Percentiles rank a stretch among this genome's conserved stretches.
These are phyloP conservation scores for Sandelia bainsii DNA, from an alignment of 2,797 vertebrate genomes.

Conservation along the genomic window DNA sequence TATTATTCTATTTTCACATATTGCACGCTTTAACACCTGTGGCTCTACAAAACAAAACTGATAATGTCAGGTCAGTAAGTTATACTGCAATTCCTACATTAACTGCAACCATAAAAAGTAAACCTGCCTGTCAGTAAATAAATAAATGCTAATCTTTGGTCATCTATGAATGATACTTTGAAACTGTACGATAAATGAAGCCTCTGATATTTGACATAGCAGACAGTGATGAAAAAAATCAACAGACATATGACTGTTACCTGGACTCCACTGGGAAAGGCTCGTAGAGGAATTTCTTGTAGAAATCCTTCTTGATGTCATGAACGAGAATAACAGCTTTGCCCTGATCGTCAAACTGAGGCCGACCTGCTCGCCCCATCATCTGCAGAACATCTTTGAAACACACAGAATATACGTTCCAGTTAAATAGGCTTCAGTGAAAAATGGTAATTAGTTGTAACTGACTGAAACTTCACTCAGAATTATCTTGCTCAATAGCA, in stretches of 20 bases:
- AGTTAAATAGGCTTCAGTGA: background rate
- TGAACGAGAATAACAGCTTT: constrained; percentile 99
- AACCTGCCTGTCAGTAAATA: too few species aligned
- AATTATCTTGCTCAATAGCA: background rate
- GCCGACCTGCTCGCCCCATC: constrained; percentile 98
- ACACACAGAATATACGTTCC: background rate
- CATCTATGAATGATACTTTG: too few species aligned
- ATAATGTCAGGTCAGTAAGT: too few species aligned
- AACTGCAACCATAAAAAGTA: too few species aligned
- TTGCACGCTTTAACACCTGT: too few species aligned
- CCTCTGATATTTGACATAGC: background rate
- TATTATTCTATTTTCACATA: too few species aligned
- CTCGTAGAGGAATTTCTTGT: constrained; percentile 99
- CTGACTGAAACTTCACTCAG: background rate
- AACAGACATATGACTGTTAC: constrained; percentile 59
- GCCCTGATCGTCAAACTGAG: constrained; percentile 98
- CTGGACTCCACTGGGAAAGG: constrained; percentile 99
- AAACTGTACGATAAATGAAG: too few species aligned
- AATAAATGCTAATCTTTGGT: too few species aligned
- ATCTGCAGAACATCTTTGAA: constrained; percentile 96
- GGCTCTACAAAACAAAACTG: too few species aligned
- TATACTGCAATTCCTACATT: too few species aligned
- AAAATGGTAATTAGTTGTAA: background rate
- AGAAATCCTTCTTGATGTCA: constrained; percentile 99
- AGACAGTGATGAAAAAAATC: background rate